Conservation (phyloP, 2,113 vertebrate species). For the Tenrec ecaudatus region DNA sequence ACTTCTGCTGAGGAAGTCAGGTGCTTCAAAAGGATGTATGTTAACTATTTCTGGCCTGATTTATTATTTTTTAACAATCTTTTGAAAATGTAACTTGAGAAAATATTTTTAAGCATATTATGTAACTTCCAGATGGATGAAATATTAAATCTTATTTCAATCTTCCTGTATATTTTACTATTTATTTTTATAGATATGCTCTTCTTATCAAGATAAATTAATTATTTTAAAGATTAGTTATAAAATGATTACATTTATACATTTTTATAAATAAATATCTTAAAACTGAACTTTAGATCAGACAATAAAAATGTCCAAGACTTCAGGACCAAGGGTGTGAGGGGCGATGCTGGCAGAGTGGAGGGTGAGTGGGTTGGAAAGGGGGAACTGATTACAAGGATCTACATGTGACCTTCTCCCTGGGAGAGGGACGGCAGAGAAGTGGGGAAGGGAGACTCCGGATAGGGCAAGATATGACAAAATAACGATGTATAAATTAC, state of each 20-base stretch:
- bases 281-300: too few relatives aligned
- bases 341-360: too few relatives aligned
- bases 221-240: not conserved
- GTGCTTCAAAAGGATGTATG: not conserved
- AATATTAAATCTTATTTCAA: not conserved
- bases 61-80: not conserved
- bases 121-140: not conserved
- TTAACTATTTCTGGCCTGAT: conserved; percentile 21
- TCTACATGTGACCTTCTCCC: too few relatives aligned
- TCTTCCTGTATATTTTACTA: not conserved
- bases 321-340: too few relatives aligned
- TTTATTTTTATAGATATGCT: not conserved
- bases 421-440: too few relatives aligned
- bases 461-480: too few relatives aligned
- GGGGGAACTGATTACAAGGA: too few relatives aligned
- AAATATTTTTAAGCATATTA: not conserved
- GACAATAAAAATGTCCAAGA: too few relatives aligned
- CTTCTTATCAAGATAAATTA: not conserved
- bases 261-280: too few relatives aligned
- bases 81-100: not conserved
- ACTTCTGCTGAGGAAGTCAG: conserved; percentile 33
- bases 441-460: too few relatives aligned
- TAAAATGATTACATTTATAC: not conserved
- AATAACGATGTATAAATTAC: too few relatives aligned
- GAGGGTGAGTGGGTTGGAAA: too few relatives aligned